A percentile compares a stretch with the other conserved stretches of the same genome.
Evolutionary conservation across 2,888 invertebrate species (phyloP).

Genomic region (Rhingia rostrata): DNA sequence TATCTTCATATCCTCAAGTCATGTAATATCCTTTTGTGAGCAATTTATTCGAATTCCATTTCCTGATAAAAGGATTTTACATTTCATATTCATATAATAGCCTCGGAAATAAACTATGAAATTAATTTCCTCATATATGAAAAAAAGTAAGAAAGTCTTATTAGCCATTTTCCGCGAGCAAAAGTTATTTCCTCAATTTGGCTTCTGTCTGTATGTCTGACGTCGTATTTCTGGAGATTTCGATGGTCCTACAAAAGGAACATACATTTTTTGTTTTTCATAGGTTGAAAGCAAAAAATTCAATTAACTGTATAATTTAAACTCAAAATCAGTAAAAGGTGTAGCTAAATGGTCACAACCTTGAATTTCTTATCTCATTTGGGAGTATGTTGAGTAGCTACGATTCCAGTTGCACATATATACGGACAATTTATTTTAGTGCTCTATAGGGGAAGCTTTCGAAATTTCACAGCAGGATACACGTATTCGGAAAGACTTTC

Average conservation of each 20-base stretch:
- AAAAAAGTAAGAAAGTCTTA: slow-evolving; percentile 47
- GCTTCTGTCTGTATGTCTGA: slow-evolving; percentile 11
- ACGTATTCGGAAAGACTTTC: not conserved
- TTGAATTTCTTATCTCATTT: slow-evolving; percentile 13
- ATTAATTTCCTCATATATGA: slow-evolving; percentile 67
- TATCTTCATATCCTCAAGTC: slow-evolving; percentile 44
- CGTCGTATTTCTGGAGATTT: slow-evolving; percentile 4
- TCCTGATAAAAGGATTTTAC: slow-evolving; percentile 63
- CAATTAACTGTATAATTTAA: not conserved
- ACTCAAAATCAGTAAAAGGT: not conserved
- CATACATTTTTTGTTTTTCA: not conserved
- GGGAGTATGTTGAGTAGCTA: not conserved
- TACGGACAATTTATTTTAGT: not conserved
- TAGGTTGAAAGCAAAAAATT: not conserved
- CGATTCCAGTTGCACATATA: not conserved
- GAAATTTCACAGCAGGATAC: not conserved
- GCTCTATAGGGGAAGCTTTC: not conserved
- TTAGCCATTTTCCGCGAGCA: slow-evolving; percentile 61
- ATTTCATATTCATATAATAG: slow-evolving; percentile 68
- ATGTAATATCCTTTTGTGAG: slow-evolving; percentile 64
- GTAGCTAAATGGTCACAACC: slow-evolving; percentile 1
- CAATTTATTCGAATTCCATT: slow-evolving; percentile 68
- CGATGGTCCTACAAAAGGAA: not conserved
- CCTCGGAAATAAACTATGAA: slow-evolving; percentile 69
- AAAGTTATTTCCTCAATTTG: slow-evolving; percentile 57